Percentiles rank a stretch among this genome's conserved stretches.
phyloP scores from a whole-genome alignment of 2,888 invertebrate species.

The Phasia obesa region DNA sequence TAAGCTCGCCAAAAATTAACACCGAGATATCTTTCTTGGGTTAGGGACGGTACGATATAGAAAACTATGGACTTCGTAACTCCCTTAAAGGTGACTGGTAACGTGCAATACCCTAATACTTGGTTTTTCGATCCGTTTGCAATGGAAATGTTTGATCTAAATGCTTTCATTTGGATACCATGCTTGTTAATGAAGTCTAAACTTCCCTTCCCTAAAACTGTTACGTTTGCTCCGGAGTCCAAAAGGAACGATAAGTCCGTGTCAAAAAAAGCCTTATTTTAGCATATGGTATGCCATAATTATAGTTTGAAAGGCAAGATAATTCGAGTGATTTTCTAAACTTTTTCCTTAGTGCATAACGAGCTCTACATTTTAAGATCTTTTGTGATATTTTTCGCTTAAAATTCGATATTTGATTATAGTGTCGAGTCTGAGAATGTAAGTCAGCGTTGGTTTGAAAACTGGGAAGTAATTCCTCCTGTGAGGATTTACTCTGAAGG shows the following conservation, averaged over 20 bases:
- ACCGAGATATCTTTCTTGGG: constrained; percentile 18
- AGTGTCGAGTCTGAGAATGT: background rate
- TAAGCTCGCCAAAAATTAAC: constrained; percentile 32
- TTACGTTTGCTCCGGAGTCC: background rate
- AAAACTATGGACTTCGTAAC: constrained; percentile 21
- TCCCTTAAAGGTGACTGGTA: constrained; percentile 32
- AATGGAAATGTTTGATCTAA: too few relatives aligned
- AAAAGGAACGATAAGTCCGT: background rate
- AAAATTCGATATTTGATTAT: background rate
- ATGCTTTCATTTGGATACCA: too few relatives aligned
- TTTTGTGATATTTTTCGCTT: background rate
- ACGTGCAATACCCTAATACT: constrained; percentile 10
- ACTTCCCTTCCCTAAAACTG: background rate
- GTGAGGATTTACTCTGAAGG: background rate
- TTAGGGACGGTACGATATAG: background rate
- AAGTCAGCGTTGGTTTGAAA: background rate
- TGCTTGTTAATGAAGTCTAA: background rate
- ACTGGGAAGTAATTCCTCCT: background rate
- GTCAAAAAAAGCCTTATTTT: background rate
- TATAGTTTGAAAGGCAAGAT: background rate
- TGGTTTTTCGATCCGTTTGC: too few relatives aligned
- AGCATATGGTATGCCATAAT: background rate
- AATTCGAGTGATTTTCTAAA: background rate
- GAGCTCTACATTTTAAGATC: background rate
- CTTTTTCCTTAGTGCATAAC: background rate